phyloP scores from a whole-genome alignment of 2,888 invertebrate species.

The Nomada fabriciana region DNA sequence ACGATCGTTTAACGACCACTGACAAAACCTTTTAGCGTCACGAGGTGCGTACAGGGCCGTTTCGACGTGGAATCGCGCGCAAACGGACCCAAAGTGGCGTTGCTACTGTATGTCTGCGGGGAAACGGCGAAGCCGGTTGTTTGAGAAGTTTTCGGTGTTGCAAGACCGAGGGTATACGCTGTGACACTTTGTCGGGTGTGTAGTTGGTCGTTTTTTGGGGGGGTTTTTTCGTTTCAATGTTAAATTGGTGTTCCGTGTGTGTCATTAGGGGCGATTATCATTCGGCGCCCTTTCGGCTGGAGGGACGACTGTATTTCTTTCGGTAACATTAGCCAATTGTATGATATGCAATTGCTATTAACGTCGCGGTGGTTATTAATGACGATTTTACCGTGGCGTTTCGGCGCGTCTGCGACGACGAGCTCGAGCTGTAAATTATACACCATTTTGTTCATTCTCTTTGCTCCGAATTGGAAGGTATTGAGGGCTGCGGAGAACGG shows the following conservation, averaged over 20 bases:
- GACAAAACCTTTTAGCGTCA: constrained; percentile 26
- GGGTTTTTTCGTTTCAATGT: constrained; percentile 1
- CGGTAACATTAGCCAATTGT: constrained; percentile 29
- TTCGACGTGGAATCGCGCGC: neutral
- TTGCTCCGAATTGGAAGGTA: neutral
- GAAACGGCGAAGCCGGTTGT: constrained; percentile 2
- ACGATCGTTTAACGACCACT: constrained; percentile 5
- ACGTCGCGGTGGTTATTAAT: constrained; percentile 41
- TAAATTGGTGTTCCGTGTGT: constrained; percentile 27
- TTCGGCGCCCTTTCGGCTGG: constrained; percentile 1
- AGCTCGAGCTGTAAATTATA: constrained; percentile 20
- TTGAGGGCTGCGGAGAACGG: too few relatives aligned
- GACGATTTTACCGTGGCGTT: constrained; percentile 26
- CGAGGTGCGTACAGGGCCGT: constrained; percentile 29
- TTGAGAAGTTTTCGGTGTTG: constrained; percentile 30
- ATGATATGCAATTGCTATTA: constrained; percentile 21
- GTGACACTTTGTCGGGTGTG: constrained; percentile 18
- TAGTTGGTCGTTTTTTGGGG: too few relatives aligned
- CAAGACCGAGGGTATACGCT: constrained; percentile 5
- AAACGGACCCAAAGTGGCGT: constrained; percentile 15
- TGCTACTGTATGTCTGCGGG: neutral
- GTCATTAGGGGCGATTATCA: constrained; percentile 55
- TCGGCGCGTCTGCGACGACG: constrained; percentile 8
- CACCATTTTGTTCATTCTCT: neutral
- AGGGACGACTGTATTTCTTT: constrained; percentile 8